phyloP scores from a whole-genome alignment of 2,888 invertebrate genomes.

The Halocaridina rubra region DNA sequence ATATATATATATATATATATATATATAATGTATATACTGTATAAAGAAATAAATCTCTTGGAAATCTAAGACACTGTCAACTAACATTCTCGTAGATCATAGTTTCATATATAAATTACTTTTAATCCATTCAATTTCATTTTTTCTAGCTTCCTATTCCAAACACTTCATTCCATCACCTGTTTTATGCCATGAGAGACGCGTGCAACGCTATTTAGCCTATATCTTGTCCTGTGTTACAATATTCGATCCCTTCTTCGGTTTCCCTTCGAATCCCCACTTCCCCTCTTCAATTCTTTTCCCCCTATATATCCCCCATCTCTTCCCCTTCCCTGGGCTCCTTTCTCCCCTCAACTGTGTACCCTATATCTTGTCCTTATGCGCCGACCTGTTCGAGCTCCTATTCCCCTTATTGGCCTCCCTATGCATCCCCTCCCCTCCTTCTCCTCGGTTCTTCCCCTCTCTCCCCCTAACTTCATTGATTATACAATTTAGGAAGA shows the following conservation, averaged over 20 bases:
- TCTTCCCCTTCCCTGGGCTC: background rate
- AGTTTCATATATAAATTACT: too few relatives aligned
- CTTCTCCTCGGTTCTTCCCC: background rate
- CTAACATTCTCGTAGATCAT: too few relatives aligned
- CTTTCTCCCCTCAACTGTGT: background rate
- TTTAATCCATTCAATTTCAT: too few relatives aligned
- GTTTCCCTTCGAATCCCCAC: background rate
- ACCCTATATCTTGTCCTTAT: too few relatives aligned
- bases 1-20: too few relatives aligned
- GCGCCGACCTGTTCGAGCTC: background rate
- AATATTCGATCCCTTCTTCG: background rate
- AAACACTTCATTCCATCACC: background rate
- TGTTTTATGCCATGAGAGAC: background rate
- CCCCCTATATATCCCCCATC: background rate
- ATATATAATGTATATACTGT: too few relatives aligned
- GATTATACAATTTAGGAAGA: conserved; percentile 64
- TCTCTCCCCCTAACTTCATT: conserved; percentile 45
- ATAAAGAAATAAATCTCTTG: too few relatives aligned
- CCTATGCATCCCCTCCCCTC: background rate
- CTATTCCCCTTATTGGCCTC: background rate
- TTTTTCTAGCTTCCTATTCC: background rate
- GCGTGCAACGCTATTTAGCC: too few relatives aligned
- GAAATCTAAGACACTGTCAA: too few relatives aligned
- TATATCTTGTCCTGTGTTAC: background rate
- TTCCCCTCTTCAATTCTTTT: background rate